phyloP scores from a whole-genome alignment of 2,113 vertebrate species.

The Phyllostomus hastatus region DNA sequence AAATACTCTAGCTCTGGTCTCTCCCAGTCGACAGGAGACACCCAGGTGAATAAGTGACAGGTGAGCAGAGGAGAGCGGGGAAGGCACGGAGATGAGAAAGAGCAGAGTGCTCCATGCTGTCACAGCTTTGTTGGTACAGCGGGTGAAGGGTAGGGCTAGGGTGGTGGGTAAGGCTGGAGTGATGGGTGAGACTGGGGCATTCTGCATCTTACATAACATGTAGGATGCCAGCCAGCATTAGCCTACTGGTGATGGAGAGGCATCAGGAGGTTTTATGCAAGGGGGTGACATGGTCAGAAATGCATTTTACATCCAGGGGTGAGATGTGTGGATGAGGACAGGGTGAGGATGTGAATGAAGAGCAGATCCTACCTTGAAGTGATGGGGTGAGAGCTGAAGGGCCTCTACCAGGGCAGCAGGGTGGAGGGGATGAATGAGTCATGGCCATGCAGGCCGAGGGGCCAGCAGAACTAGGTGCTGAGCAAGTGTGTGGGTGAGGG shows the following conservation, averaged over 20 bases:
- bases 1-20: neutral
- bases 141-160: neutral
- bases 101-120: neutral
- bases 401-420: neutral
- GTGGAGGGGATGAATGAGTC: too few relatives aligned
- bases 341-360: neutral
- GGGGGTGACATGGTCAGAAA: neutral
- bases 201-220: rapidly evolving
- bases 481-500: too few relatives aligned
- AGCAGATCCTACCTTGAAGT: neutral
- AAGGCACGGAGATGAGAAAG: neutral
- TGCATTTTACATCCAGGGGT: neutral
- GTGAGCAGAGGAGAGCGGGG: neutral
- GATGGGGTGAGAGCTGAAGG: neutral
- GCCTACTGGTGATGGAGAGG: neutral
- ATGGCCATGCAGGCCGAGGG: neutral
- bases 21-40: neutral
- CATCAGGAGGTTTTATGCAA: neutral
- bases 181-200: neutral
- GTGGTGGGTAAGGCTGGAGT: neutral
- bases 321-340: too few relatives aligned
- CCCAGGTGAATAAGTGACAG: neutral
- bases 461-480: neutral
- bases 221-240: neutral
- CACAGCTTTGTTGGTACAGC: rapidly evolving